phyloP scores from a whole-genome alignment of 2,888 invertebrate species.

The Andricus quercusramuli region DNA sequence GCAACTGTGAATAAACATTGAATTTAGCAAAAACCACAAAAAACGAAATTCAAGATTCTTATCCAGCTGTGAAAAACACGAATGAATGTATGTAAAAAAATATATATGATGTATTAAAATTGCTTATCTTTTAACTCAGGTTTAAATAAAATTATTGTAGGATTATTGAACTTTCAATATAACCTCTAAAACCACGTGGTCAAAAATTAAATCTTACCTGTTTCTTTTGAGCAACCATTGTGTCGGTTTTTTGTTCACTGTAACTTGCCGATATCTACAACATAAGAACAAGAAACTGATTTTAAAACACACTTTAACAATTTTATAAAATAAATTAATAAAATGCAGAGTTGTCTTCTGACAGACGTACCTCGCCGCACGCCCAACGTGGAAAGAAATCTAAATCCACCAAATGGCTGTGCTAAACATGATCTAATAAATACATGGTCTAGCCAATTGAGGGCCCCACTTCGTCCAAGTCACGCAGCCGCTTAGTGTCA shows the following conservation, averaged over 20 bases:
- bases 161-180: not conserved
- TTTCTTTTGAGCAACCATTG: slow-evolving; percentile 94
- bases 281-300: slow-evolving; percentile 19
- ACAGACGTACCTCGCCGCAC: not conserved
- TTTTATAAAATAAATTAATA: not conserved
- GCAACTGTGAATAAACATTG: too few species aligned
- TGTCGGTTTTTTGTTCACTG: slow-evolving; percentile 64
- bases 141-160: not conserved
- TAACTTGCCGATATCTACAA: slow-evolving; percentile 51
- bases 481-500: too few species aligned
- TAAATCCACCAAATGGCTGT: not conserved
- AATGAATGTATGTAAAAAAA: too few species aligned
- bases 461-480: too few species aligned
- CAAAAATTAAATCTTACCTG: slow-evolving; percentile 81
- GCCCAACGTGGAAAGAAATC: not conserved
- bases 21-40: too few species aligned
- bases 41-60: too few species aligned
- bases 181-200: slow-evolving; percentile 53
- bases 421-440: too few species aligned
- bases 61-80: too few species aligned
- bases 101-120: not conserved
- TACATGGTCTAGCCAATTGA: too few species aligned
- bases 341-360: not conserved
- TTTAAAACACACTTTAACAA: not conserved
- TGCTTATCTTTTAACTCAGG: not conserved